A percentile compares a stretch with the other conserved stretches of the same genome.
These are phyloP conservation scores for Sitophilus oryzae DNA, from an alignment of 1,140 invertebrate genomes.

Conservation along the genomic window DNA sequence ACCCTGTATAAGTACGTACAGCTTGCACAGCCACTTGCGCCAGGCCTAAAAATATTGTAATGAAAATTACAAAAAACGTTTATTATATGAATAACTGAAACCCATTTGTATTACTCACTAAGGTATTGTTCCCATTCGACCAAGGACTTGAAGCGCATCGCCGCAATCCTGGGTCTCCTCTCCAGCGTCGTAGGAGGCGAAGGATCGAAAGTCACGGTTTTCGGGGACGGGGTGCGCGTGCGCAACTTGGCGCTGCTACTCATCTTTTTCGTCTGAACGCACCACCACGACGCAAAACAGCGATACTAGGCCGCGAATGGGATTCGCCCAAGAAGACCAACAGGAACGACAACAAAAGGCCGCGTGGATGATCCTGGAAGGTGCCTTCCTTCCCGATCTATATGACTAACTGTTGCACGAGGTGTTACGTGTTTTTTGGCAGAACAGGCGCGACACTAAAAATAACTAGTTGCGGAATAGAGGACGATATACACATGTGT, in stretches of 20 bases:
- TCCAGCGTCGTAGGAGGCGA: constrained; percentile 36
- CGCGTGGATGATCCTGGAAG: no score
- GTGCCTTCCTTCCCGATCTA: no score
- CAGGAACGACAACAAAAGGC: no score
- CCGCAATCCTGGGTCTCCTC: constrained; percentile 16
- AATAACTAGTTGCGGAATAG: constrained; percentile 11
- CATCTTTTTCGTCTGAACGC: no score
- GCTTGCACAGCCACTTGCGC: no score
- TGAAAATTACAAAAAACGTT: no score
- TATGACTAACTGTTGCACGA: constrained; percentile 24
- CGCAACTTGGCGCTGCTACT: constrained; percentile 37
- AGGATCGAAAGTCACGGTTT: constrained; percentile 42
- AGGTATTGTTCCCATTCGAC: constrained; percentile 42
- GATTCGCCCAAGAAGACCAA: no score
- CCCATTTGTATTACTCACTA: constrained; percentile 33
- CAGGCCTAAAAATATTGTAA: no score
- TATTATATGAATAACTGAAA: neutral
- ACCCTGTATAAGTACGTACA: no score
- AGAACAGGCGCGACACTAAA: constrained; percentile 3
- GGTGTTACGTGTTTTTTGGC: constrained; percentile 5
- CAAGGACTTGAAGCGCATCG: constrained; percentile 28
- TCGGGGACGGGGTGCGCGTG: constrained; percentile 42
- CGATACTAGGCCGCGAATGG: no score
- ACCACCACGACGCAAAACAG: no score
- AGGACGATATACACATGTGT: constrained; percentile 21